These are phyloP conservation scores for Campylorhamphus procurvoides DNA, from an alignment of 2,113 vertebrate genomes.

Conservation along the genomic window DNA sequence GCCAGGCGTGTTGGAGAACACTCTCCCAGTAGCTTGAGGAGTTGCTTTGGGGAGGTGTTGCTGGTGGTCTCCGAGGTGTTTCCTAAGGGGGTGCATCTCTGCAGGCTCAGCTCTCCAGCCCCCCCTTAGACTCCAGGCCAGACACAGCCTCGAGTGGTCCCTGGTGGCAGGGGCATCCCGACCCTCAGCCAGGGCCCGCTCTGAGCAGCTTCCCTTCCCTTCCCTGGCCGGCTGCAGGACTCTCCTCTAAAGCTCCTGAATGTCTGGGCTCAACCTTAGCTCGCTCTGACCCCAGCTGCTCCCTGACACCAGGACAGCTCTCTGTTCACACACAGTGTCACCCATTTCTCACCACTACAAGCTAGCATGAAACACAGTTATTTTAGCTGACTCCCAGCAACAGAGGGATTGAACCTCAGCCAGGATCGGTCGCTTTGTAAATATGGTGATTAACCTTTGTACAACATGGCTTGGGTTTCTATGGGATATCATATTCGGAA, in stretches of 20 bases:
- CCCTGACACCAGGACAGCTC: background rate
- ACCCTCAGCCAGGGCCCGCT: slow-evolving; percentile 63
- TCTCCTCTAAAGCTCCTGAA: slow-evolving; percentile 28
- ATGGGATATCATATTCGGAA: slow-evolving; percentile 49
- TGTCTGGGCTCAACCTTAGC: slow-evolving; percentile 35
- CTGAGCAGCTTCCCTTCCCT: slow-evolving; percentile 64
- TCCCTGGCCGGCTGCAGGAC: slow-evolving; percentile 54
- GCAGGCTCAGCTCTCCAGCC: slow-evolving; percentile 66
- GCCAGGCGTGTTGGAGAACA: slow-evolving; percentile 62
- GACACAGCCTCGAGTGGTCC: slow-evolving; percentile 15
- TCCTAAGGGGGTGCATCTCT: slow-evolving; percentile 23
- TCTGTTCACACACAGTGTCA: slow-evolving; percentile 1
- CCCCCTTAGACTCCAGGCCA: slow-evolving; percentile 59
- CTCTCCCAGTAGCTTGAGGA: slow-evolving; percentile 45
- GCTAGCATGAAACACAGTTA: slow-evolving; percentile 23
- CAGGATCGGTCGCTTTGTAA: slow-evolving; percentile 31
- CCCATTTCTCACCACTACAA: slow-evolving; percentile 39
- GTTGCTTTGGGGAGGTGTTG: slow-evolving; percentile 16
- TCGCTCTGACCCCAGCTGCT: slow-evolving; percentile 45
- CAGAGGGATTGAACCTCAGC: slow-evolving; percentile 40
- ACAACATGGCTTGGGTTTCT: slow-evolving; percentile 46
- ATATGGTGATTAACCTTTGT: slow-evolving; percentile 2
- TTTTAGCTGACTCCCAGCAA: slow-evolving; percentile 41
- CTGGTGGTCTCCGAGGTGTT: slow-evolving; percentile 37
- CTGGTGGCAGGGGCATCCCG: slow-evolving; percentile 16